Conservation (phyloP, 2,113 vertebrate genomes). For the Ploceus nigricollis region DNA sequence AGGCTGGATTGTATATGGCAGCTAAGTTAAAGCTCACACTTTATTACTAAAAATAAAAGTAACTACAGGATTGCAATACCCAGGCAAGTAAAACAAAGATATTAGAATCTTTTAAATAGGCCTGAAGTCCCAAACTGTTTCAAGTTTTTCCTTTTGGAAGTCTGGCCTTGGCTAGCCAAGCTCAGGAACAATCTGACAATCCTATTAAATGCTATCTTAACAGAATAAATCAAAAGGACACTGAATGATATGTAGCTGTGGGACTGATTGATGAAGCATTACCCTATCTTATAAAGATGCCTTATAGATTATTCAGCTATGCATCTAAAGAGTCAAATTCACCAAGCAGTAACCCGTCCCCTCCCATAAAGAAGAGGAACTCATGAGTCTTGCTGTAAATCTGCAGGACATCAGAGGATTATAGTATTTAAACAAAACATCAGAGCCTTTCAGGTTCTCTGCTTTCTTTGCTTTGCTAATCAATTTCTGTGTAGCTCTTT, state of each 20-base stretch:
- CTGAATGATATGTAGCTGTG: not conserved
- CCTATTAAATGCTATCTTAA: not conserved
- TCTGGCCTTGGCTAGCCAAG: not conserved
- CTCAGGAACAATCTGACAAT: not conserved
- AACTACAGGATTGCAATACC: not conserved
- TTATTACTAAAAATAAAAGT: not conserved
- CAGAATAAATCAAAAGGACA: not conserved
- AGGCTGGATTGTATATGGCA: not conserved
- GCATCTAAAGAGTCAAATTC: not conserved
- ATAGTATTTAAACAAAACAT: slow-evolving; percentile 38
- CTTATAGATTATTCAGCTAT: not conserved
- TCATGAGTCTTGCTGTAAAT: not conserved
- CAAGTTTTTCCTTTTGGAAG: not conserved
- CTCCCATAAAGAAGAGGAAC: not conserved
- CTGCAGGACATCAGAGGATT: slow-evolving; percentile 27
- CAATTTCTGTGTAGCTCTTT: slow-evolving; percentile 37
- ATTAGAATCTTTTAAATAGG: not conserved
- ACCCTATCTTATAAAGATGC: not conserved
- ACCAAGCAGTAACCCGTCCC: not conserved
- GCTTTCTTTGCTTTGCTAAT: slow-evolving; percentile 61
- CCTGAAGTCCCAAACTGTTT: not conserved
- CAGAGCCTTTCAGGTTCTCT: not conserved
- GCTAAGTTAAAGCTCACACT: not conserved
- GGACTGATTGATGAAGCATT: not conserved
- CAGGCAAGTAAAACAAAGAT: not conserved